Evolutionary conservation across 2,888 invertebrate genomes (phyloP), one percentile per base, ranked within the genome.

Genomic region (Pegoplata infirma): DNA sequence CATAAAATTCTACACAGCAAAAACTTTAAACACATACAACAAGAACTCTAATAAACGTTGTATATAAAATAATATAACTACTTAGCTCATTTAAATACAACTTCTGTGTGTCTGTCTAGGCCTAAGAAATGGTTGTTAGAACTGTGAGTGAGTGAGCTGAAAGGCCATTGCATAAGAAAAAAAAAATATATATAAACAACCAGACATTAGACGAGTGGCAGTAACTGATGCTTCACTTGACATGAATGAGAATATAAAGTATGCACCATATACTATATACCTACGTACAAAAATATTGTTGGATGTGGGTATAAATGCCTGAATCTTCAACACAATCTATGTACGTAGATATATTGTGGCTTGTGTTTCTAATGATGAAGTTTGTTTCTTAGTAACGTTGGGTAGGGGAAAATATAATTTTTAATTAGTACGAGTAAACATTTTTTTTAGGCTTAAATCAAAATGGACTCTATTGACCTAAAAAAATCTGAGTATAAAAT

Each of bases 51-150:
- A 55, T 59, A 74, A 55, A 58, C 44, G 49, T n/a, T 47, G 36
- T 14, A 40, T 19, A 40, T 21, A 74, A 53, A 46, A 61, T 68
- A 72, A 79, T 61, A 61, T 64, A 19, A 59, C 68, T 72, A 72
- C 68, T 78, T 76, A 78, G 56, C 68, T 58, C 64, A 76, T 80
- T 75, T 77, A 46, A 74, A 74, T 59, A 55, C 25, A 55, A 51
- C 32, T 71, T 71, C 0, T 61, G 63, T 61, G n/a, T n/a, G n/a
- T n/a, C n/a, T n/a, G n/a, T n/a, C n/a, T n/a, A n/a, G n/a, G n/a
- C n/a, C n/a, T n/a, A n/a, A n/a, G n/a, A n/a, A n/a, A n/a, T n/a
- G n/a, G n/a, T n/a, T n/a, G n/a, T 8, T 28, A 21, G 47, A 12
- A 46, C 56, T 49, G 16, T 21, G 4, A 25, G 10, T 32, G 14